Percentiles rank a stretch among this genome's conserved stretches.
Evolutionary conservation across 2,797 vertebrate species (phyloP).

Genomic region (Leptodactylus fallax): DNA sequence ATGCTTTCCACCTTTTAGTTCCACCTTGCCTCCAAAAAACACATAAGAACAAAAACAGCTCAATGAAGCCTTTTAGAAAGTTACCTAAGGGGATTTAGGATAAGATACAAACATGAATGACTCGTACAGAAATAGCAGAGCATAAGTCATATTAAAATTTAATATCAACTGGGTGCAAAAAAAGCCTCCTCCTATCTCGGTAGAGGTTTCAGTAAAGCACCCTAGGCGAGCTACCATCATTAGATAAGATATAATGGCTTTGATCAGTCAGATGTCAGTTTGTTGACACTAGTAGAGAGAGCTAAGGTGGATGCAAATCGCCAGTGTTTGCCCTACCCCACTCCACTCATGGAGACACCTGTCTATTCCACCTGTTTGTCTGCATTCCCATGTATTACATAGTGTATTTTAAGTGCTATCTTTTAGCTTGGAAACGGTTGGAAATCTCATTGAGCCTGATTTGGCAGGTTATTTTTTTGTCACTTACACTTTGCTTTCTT

Average conservation of each 20-base stretch:
- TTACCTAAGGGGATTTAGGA: background rate
- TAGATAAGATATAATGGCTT: constrained; percentile 32
- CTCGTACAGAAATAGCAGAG: background rate
- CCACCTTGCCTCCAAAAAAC: background rate
- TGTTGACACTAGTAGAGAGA: constrained; percentile 35
- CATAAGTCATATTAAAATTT: constrained; percentile 31
- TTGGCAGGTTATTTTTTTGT: constrained; percentile 41
- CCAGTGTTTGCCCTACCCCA: constrained; percentile 52
- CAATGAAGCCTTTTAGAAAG: background rate
- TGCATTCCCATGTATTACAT: constrained; percentile 45
- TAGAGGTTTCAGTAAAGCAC: constrained; percentile 13
- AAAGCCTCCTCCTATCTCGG: background rate
- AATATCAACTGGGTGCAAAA: background rate
- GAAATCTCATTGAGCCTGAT: background rate
- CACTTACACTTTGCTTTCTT: constrained; percentile 27
- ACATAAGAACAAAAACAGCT: background rate
- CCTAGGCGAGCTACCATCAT: constrained; percentile 15
- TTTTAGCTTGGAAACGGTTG: background rate
- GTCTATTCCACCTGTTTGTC: constrained; percentile 21
- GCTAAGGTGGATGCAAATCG: constrained; percentile 53
- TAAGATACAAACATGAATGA: background rate
- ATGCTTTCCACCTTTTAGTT: background rate
- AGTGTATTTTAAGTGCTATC: background rate
- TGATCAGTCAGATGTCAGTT: constrained; percentile 48
- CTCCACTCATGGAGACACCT: constrained; percentile 53